Evolutionary conservation across 2,113 vertebrate genomes (phyloP).

Genomic region (Zapornia atra): DNA sequence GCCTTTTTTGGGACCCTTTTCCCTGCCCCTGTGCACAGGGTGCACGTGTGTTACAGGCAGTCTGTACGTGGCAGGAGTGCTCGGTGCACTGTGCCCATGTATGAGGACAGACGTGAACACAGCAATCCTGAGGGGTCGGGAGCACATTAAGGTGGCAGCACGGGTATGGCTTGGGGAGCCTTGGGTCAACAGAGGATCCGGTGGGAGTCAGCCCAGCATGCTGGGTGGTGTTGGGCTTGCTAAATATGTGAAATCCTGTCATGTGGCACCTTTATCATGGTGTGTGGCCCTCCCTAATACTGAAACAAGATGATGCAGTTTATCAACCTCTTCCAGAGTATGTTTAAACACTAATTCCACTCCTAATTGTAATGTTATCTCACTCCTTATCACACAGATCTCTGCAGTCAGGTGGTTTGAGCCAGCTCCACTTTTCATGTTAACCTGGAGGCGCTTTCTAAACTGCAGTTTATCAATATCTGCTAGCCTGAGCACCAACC

Average conservation of each 20-base stretch:
- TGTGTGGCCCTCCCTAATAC: background rate
- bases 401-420: background rate
- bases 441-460: background rate
- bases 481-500: background rate
- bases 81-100: fast-evolving
- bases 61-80: fast-evolving
- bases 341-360: slow-evolving; percentile 16
- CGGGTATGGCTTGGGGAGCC: background rate
- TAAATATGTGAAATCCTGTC: slow-evolving; percentile 15
- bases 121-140: fast-evolving
- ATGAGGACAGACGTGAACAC: background rate
- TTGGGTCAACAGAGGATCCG: background rate
- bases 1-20: background rate
- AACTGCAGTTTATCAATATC: background rate
- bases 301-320: slow-evolving; percentile 3
- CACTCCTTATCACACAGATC: background rate
- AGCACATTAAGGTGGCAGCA: background rate
- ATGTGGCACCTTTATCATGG: background rate
- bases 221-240: background rate
- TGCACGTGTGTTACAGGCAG: fast-evolving
- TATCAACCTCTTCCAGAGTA: background rate
- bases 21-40: fast-evolving
- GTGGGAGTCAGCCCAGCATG: background rate
- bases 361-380: background rate
- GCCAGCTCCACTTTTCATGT: background rate